These are phyloP conservation scores for Ecliptopera silaceata DNA, from an alignment of 2,888 invertebrate genomes.

Conservation along the genomic window DNA sequence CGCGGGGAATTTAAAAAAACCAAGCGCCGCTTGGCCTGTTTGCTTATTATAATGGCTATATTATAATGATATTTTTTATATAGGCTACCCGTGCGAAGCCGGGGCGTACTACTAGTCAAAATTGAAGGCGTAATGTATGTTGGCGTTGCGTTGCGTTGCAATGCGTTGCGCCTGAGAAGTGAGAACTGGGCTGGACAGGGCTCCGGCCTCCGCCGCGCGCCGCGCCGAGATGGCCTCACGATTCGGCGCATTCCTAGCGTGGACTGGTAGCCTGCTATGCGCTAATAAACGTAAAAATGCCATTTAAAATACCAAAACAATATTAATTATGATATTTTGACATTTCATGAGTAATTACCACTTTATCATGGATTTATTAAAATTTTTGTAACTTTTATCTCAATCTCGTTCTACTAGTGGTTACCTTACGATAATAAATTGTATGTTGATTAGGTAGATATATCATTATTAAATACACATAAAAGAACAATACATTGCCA, in stretches of 20 bases:
- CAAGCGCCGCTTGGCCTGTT: too few species aligned
- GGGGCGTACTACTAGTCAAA: too few species aligned
- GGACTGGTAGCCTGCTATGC: slow-evolving; percentile 20
- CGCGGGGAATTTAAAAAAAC: too few species aligned
- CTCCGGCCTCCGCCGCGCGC: background rate
- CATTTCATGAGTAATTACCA: slow-evolving; percentile 39
- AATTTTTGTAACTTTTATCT: slow-evolving; percentile 50
- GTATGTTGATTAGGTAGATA: slow-evolving; percentile 28
- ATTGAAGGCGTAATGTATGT: background rate
- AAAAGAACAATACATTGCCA: slow-evolving; percentile 23
- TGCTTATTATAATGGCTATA: too few species aligned
- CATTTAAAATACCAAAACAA: slow-evolving; percentile 38
- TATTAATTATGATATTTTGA: slow-evolving; percentile 31
- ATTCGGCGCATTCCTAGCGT: slow-evolving; percentile 15
- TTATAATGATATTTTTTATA: too few species aligned
- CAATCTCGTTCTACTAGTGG: slow-evolving; percentile 18
- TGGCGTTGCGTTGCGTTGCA: background rate
- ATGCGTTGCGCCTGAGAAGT: too few species aligned
- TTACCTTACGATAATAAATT: slow-evolving; percentile 22
- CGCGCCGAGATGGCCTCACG: background rate
- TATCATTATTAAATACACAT: slow-evolving; percentile 19
- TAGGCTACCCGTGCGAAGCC: too few species aligned
- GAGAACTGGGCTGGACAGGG: background rate
- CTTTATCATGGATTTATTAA: slow-evolving; percentile 46
- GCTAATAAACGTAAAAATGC: slow-evolving; percentile 31